Conservation (phyloP, 1,140 invertebrate species). For the Mesaphorura yosii region DNA sequence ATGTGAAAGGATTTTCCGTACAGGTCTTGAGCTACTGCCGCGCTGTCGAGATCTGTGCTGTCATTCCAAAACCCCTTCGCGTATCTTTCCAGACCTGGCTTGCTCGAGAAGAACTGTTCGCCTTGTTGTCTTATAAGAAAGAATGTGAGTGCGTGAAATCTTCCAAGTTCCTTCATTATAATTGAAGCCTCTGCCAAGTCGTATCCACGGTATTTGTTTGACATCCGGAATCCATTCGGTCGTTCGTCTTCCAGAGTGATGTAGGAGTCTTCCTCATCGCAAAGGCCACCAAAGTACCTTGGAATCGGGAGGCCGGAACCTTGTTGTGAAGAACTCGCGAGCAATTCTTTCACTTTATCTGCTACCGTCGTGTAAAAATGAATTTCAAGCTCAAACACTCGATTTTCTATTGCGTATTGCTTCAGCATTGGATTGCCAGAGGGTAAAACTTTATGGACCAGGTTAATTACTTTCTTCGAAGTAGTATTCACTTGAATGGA, state of each 20-base stretch:
- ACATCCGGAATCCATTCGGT: slow-evolving; percentile 21
- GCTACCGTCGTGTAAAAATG: background rate
- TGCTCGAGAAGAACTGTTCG: background rate
- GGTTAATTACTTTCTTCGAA: slow-evolving; percentile 3
- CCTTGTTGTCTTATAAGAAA: slow-evolving; percentile 7
- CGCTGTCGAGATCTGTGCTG: background rate
- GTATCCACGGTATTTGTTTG: slow-evolving; percentile 14
- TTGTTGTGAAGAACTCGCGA: background rate
- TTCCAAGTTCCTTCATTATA: slow-evolving; percentile 16
- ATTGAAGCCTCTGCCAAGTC: slow-evolving; percentile 8
- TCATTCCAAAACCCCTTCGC: background rate
- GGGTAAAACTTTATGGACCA: slow-evolving; percentile 12
- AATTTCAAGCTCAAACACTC: slow-evolving; percentile 5
- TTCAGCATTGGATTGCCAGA: background rate
- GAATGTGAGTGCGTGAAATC: slow-evolving; percentile 23
- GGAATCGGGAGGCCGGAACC: slow-evolving; percentile 6
- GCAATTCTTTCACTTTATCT: background rate
- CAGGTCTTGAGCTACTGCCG: background rate
- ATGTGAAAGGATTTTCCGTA: background rate
- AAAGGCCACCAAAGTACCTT: slow-evolving; percentile 11
- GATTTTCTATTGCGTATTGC: background rate
- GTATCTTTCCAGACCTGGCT: background rate
- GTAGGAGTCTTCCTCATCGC: slow-evolving; percentile 22
- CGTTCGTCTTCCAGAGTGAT: slow-evolving; percentile 22
- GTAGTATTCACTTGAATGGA: slow-evolving; percentile 6